phyloP scores from a whole-genome alignment of 2,113 vertebrate species.

The Stigmatopora argus region DNA sequence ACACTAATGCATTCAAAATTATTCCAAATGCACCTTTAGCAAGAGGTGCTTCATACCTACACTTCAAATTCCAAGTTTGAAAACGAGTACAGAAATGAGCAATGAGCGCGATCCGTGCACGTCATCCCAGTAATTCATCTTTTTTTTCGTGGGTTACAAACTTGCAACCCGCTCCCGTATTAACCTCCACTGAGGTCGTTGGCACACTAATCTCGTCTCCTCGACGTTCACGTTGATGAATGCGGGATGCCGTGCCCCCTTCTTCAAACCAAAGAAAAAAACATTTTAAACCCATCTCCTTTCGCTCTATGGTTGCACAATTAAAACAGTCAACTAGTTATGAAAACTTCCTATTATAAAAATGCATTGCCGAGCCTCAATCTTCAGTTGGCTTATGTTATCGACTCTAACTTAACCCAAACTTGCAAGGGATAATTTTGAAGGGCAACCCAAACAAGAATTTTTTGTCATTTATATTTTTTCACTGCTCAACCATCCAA shows the following conservation, averaged over 20 bases:
- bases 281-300: neutral
- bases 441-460: too few species aligned
- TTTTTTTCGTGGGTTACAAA: slow-evolving; percentile 40
- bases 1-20: too few species aligned
- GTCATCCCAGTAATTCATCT: slow-evolving; percentile 46
- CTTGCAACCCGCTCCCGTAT: slow-evolving; percentile 36
- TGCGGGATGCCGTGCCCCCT: slow-evolving; percentile 22
- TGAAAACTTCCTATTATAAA: slow-evolving; percentile 14
- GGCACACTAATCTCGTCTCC: slow-evolving; percentile 50
- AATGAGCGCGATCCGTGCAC: slow-evolving; percentile 3
- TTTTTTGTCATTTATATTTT: too few species aligned
- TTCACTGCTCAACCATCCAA: too few species aligned
- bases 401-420: neutral
- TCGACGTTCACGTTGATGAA: slow-evolving; percentile 49
- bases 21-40: neutral
- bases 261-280: slow-evolving; percentile 5
- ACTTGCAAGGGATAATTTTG: too few species aligned
- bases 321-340: slow-evolving; percentile 27
- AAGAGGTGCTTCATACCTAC: slow-evolving; percentile 13
- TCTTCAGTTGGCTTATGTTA: neutral
- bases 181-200: slow-evolving; percentile 45
- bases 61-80: slow-evolving; percentile 13
- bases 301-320: slow-evolving; percentile 36
- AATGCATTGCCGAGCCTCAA: neutral
- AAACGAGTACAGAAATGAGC: slow-evolving; percentile 10